These are phyloP conservation scores for Pseudolaguvia tuberculata DNA, from an alignment of 2,113 vertebrate genomes.

Conservation along the genomic window DNA sequence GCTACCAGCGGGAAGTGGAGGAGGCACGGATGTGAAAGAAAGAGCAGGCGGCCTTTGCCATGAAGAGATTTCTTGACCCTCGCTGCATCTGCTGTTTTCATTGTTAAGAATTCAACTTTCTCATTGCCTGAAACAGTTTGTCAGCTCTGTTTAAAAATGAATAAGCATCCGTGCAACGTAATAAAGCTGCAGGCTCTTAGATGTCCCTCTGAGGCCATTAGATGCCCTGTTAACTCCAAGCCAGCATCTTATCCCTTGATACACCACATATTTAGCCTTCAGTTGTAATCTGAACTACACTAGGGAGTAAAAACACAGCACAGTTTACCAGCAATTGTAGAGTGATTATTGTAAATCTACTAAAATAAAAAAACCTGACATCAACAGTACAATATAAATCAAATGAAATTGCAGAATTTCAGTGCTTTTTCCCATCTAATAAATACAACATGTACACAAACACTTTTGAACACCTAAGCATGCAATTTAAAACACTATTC, in stretches of 20 bases:
- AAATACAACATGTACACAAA: background rate
- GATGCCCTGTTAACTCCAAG: conserved; percentile 30
- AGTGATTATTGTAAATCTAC: too few species aligned
- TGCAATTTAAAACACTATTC: too few species aligned
- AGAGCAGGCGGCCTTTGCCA: conserved; percentile 28
- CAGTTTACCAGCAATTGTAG: background rate
- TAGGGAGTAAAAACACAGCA: conserved; percentile 2
- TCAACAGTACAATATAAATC: background rate
- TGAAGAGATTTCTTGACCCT: conserved; percentile 40
- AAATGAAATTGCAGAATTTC: background rate
- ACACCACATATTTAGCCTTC: conserved; percentile 13
- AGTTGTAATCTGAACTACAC: background rate
- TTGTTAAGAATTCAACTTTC: conserved; percentile 40
- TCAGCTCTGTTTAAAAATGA: conserved; percentile 46
- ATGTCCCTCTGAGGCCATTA: conserved; percentile 26
- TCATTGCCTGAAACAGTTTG: conserved; percentile 33
- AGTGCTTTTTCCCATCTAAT: background rate
- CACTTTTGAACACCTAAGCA: background rate
- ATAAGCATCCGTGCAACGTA: conserved; percentile 39
- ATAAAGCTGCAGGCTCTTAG: conserved; percentile 31
- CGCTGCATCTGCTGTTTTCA: conserved; percentile 40
- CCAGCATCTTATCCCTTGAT: background rate
- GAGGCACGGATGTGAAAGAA: conserved; percentile 49
- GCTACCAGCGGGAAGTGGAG: conserved; percentile 56
- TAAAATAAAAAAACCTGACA: too few species aligned